Conservation (phyloP, 1,140 invertebrate genomes). For the Anastrepha ludens region DNA sequence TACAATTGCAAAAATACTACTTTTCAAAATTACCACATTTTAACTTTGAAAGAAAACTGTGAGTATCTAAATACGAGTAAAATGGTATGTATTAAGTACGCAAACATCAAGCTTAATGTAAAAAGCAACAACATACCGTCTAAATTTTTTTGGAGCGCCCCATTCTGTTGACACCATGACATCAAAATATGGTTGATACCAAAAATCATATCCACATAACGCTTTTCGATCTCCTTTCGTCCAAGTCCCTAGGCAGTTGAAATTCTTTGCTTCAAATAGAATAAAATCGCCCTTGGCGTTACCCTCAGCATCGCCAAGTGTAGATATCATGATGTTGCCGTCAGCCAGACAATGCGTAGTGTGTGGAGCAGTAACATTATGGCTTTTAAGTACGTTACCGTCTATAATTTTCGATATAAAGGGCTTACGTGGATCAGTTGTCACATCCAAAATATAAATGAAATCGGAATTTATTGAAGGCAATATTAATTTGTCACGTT, state of each 20-base stretch:
- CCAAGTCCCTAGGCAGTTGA: slow-evolving; percentile 82
- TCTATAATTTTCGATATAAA: slow-evolving; percentile 80
- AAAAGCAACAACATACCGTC: slow-evolving; percentile 73
- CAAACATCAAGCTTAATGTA: no score
- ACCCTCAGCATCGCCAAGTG: slow-evolving; percentile 87
- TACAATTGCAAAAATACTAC: no score
- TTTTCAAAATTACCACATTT: no score
- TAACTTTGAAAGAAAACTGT: no score
- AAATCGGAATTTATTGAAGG: slow-evolving; percentile 89
- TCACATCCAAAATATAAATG: slow-evolving; percentile 90
- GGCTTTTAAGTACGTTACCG: slow-evolving; percentile 81
- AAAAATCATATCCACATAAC: slow-evolving; percentile 89
- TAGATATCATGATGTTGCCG: slow-evolving; percentile 87
- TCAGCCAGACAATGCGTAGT: slow-evolving; percentile 94
- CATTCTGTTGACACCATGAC: slow-evolving; percentile 94
- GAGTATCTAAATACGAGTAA: no score
- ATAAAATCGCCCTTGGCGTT: slow-evolving; percentile 92
- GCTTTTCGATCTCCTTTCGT: slow-evolving; percentile 78
- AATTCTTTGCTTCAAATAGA: slow-evolving; percentile 88
- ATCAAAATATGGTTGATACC: slow-evolving; percentile 97
- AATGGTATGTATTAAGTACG: no score
- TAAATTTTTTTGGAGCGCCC: slow-evolving; percentile 90
- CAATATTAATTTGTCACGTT: slow-evolving; percentile 86
- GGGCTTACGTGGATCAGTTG: slow-evolving; percentile 80
- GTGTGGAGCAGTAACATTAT: slow-evolving; percentile 89